Evolutionary conservation across 2,113 vertebrate genomes (phyloP).

Genomic region (Halichoerus grypus): DNA sequence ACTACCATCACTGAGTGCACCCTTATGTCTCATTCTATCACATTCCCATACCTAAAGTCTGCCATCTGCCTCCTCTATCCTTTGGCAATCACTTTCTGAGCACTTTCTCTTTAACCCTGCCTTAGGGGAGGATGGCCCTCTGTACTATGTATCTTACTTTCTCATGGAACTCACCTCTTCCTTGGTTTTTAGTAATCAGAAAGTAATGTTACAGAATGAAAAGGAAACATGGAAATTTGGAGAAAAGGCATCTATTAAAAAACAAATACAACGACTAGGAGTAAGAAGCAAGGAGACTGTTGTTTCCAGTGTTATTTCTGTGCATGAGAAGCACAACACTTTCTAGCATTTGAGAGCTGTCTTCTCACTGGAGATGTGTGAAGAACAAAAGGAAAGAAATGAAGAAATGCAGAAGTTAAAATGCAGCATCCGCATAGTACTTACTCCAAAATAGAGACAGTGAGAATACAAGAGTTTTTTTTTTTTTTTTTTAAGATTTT

Average conservation of each 20-base stretch:
- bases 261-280: neutral
- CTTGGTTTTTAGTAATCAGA: neutral
- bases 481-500: too few relatives aligned
- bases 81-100: neutral
- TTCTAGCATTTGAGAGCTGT: slow-evolving; percentile 13
- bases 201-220: neutral
- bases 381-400: slow-evolving; percentile 14
- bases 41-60: neutral
- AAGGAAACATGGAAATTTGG: neutral
- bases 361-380: slow-evolving; percentile 35
- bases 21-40: neutral
- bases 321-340: neutral
- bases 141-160: neutral
- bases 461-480: neutral
- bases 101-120: neutral
- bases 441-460: neutral
- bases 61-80: neutral
- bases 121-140: neutral
- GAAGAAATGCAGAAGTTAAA: slow-evolving; percentile 20
- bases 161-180: neutral
- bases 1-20: neutral
- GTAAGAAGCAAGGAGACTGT: neutral
- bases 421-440: neutral
- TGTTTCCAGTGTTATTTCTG: slow-evolving; percentile 46
- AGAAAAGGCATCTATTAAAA: neutral